These are phyloP conservation scores for Silvanus unidentatus DNA, from an alignment of 2,888 invertebrate species.

Conservation along the genomic window DNA sequence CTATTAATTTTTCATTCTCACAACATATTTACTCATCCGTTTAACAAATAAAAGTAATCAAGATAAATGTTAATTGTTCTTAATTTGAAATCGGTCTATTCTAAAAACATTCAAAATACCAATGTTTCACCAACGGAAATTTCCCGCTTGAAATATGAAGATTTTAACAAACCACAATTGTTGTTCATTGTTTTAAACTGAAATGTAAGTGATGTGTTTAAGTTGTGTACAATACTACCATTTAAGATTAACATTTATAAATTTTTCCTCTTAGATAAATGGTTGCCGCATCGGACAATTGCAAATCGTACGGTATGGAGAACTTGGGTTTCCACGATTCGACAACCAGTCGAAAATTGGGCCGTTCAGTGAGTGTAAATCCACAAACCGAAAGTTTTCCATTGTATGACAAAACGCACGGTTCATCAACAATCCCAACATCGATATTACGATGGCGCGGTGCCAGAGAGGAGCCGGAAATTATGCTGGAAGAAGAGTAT, in stretches of 20 bases:
- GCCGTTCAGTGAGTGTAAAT: constrained; percentile 46
- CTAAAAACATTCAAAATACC: no score
- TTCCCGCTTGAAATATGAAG: no score
- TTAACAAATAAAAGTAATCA: no score
- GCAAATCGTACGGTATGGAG: constrained; percentile 37
- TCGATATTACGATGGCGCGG: constrained; percentile 35
- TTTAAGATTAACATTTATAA: constrained; percentile 7
- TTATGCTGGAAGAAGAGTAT: constrained; percentile 60
- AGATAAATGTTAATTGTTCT: no score
- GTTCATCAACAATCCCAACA: constrained; percentile 23
- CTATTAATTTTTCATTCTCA: no score
- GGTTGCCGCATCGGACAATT: constrained; percentile 36
- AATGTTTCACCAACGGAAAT: no score
- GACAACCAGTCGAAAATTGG: constrained; percentile 35
- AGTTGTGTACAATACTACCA: constrained; percentile 8
- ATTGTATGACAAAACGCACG: constrained; percentile 37
- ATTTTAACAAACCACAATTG: no score
- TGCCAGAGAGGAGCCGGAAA: constrained; percentile 36
- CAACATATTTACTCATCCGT: no score
- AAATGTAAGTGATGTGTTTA: no score
- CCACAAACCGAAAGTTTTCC: constrained; percentile 42
- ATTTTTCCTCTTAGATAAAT: constrained; percentile 35
- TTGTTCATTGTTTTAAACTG: no score
- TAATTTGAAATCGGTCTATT: no score
- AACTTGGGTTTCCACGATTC: constrained; percentile 44